Evolutionary conservation across 2,113 vertebrate species (phyloP), one percentile per base, ranked within the genome.

Genomic region (Felis chaus): DNA sequence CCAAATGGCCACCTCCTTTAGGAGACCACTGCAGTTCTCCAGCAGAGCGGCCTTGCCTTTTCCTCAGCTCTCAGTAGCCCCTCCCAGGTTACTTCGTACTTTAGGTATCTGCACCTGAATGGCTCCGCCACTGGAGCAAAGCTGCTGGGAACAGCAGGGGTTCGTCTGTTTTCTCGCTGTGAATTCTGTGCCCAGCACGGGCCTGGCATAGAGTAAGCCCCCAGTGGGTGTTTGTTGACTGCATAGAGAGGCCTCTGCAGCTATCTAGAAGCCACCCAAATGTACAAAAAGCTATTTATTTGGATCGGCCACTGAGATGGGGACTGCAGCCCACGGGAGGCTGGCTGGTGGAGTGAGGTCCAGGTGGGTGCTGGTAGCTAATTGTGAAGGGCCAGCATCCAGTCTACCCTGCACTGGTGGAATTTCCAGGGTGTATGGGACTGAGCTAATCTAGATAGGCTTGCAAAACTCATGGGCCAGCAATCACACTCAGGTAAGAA

Each of bases 101-200:
- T 69, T 33, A 63, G 23, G 39, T 48, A 4, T 86, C 36, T 85
- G 63, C 1, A 7, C 36, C 19, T 15, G 33, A 31, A 3, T 21
- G 11, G 8, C 65, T 50, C n/a, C 1, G 0, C 48, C 5, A 0
- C 33, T 5, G 23, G 4, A 1, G n/a, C 48, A 48, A 74, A 68
- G 31, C 78, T 63, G 21, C 81, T 31, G 8, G 27, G 41, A 10
- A 74, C n/a, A 18, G 19, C 23, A 93, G 31, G 39, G 7, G 14
- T 5, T 16, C 2, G 0, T 4, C 19, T 76, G 50, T 39, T 79
- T 57, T 71, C n/a, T 73, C 5, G 0, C 71, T 45, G 2, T 6
- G 45, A 19, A 36, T 41, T 53, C 39, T 50, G 48, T 13, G 33
- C 48, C 41, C 29, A 5, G 36, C 18, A 31, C 1, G 1, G 41